A percentile compares a stretch with the other conserved stretches of the same genome.
Conservation (phyloP, 2,888 invertebrate species). For the Phengaris arion region DNA sequence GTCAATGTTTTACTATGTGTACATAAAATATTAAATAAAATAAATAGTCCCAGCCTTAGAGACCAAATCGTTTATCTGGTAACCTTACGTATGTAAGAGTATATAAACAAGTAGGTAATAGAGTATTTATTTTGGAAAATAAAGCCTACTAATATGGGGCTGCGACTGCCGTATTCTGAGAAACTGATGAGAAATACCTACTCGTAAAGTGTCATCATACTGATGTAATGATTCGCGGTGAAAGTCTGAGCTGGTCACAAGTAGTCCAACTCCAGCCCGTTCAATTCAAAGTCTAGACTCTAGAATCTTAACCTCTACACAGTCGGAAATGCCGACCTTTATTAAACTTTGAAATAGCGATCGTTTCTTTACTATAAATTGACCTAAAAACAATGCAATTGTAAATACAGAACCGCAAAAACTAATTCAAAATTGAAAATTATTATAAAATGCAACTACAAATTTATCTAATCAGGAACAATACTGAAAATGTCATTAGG, state of each 20-base stretch:
- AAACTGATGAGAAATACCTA: constrained; percentile 2
- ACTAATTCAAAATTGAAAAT: not conserved
- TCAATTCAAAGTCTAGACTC: not conserved
- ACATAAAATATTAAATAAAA: too few species aligned
- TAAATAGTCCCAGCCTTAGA: too few species aligned
- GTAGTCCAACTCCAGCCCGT: constrained; percentile 26
- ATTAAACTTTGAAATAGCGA: not conserved
- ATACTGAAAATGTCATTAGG: constrained; percentile 35
- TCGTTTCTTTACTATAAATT: not conserved
- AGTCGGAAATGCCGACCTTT: not conserved
- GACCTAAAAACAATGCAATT: not conserved
- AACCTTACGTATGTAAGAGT: too few species aligned
- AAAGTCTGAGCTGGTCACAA: constrained; percentile 46
- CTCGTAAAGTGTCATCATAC: constrained; percentile 40
- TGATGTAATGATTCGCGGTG: constrained; percentile 48
- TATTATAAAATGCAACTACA: not conserved
- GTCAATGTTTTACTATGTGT: too few species aligned
- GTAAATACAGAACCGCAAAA: not conserved
- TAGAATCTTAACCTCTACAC: not conserved
- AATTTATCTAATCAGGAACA: constrained; percentile 7
- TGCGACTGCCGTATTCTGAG: not conserved
- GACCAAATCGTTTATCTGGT: too few species aligned
- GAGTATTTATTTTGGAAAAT: too few species aligned
- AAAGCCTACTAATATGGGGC: not conserved
- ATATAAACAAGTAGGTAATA: too few species aligned